These are phyloP conservation scores for Morone chrysops DNA, from an alignment of 2,113 vertebrate genomes.

Conservation along the genomic window DNA sequence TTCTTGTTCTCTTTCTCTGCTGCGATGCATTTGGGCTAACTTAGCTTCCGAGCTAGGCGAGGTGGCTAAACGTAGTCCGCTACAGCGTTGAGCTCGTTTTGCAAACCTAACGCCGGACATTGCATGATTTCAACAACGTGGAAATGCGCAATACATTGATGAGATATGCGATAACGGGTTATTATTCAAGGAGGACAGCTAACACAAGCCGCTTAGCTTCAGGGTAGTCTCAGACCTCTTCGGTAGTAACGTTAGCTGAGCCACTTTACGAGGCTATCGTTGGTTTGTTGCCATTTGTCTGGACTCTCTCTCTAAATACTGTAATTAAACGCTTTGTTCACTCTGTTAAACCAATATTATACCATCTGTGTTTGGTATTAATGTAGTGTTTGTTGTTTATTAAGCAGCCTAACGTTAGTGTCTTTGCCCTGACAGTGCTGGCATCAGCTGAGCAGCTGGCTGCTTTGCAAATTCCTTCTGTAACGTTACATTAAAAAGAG, in stretches of 20 bases:
- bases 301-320: conserved; percentile 8
- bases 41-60: conserved; percentile 46
- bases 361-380: background rate
- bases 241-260: background rate
- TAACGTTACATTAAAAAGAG: conserved; percentile 23
- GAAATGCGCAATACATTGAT: too few species aligned
- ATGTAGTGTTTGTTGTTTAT: background rate
- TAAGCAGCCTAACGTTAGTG: accelerated
- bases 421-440: background rate
- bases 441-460: conserved; percentile 37
- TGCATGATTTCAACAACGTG: background rate
- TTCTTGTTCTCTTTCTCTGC: background rate
- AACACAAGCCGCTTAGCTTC: background rate
- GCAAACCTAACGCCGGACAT: background rate
- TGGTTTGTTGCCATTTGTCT: conserved; percentile 60
- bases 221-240: background rate
- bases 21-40: conserved; percentile 19
- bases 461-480: conserved; percentile 22
- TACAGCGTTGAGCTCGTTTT: conserved; percentile 18
- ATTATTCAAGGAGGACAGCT: background rate
- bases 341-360: background rate
- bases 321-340: background rate
- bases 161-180: too few species aligned
- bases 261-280: conserved; percentile 52
- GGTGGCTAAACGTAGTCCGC: conserved; percentile 58